Evolutionary conservation across 2,888 invertebrate species (phyloP).

Genomic region (Melinaea marsaeus): DNA sequence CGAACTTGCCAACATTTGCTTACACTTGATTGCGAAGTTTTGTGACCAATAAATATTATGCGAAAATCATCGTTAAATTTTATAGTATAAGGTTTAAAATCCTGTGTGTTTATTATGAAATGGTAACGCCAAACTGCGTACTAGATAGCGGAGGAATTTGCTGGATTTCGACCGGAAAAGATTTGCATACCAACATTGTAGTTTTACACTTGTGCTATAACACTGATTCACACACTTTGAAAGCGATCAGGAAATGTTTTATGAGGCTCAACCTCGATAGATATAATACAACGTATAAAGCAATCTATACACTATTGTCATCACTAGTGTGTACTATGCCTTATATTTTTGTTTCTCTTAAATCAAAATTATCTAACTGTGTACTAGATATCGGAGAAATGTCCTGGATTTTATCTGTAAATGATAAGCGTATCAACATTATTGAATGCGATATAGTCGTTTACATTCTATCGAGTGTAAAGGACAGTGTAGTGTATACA

Average conservation of each 20-base stretch:
- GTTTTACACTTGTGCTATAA: slow-evolving; percentile 40
- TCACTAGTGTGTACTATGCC: too few relatives aligned
- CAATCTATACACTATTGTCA: too few relatives aligned
- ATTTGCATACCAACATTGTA: slow-evolving; percentile 45
- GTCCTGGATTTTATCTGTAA: too few relatives aligned
- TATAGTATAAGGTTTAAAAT: neutral
- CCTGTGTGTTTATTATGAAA: neutral
- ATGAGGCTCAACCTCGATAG: too few relatives aligned
- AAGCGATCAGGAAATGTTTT: neutral
- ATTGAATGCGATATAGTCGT: too few relatives aligned
- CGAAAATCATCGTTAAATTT: neutral
- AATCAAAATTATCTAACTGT: too few relatives aligned
- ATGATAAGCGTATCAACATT: too few relatives aligned
- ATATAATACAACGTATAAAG: too few relatives aligned
- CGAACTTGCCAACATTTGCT: slow-evolving; percentile 21
- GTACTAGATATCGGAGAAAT: too few relatives aligned
- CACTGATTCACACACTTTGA: slow-evolving; percentile 35
- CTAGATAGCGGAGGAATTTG: slow-evolving; percentile 28
- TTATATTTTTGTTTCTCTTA: too few relatives aligned
- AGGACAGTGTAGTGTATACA: too few relatives aligned
- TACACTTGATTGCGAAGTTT: slow-evolving; percentile 15
- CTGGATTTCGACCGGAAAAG: slow-evolving; percentile 49
- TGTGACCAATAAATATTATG: neutral
- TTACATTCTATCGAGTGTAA: too few relatives aligned
- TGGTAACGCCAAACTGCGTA: slow-evolving; percentile 17